A percentile compares a stretch with the other conserved stretches of the same genome.
These are phyloP conservation scores for Cassiopea andromeda DNA, from an alignment of 30 jellyfish, hydroid and myxozoan genomes.

Conservation along the genomic window DNA sequence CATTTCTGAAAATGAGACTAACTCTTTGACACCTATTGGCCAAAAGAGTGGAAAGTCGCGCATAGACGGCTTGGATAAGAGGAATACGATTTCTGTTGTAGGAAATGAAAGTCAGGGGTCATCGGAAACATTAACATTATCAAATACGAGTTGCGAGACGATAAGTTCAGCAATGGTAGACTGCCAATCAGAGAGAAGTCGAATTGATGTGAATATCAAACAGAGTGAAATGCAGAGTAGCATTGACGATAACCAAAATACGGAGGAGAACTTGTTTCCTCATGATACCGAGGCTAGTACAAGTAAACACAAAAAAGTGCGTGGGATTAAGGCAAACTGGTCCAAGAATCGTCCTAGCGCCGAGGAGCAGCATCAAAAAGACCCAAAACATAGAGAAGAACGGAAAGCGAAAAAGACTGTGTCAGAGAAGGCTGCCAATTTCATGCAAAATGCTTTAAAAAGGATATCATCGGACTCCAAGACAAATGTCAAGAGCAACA, in stretches of 20 bases:
- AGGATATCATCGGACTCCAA: conserved; percentile 42
- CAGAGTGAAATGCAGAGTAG: not conserved
- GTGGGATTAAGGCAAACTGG: not conserved
- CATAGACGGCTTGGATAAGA: not conserved
- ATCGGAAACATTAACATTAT: not conserved
- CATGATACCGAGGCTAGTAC: not conserved
- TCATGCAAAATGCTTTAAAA: conserved; percentile 61
- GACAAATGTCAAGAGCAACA: not conserved
- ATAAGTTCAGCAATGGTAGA: not conserved
- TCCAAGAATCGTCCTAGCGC: not conserved
- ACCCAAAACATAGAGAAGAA: conserved; percentile 9
- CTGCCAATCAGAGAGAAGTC: not conserved
- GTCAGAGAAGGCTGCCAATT: conserved; percentile 59
- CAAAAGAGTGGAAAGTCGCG: not conserved
- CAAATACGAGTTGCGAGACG: not conserved
- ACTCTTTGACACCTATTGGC: not conserved
- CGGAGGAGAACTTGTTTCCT: not conserved
- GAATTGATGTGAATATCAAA: not conserved
- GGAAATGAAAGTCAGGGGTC: not conserved
- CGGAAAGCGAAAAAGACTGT: conserved; percentile 28
- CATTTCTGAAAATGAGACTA: not conserved
- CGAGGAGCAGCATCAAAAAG: conserved; percentile 3
- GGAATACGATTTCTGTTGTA: not conserved
- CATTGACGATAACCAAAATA: not conserved
- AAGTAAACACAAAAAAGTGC: not conserved